Base-by-base conservation (phyloP, 2,797 vertebrate species). In the Liasis olivaceus region DNA sequence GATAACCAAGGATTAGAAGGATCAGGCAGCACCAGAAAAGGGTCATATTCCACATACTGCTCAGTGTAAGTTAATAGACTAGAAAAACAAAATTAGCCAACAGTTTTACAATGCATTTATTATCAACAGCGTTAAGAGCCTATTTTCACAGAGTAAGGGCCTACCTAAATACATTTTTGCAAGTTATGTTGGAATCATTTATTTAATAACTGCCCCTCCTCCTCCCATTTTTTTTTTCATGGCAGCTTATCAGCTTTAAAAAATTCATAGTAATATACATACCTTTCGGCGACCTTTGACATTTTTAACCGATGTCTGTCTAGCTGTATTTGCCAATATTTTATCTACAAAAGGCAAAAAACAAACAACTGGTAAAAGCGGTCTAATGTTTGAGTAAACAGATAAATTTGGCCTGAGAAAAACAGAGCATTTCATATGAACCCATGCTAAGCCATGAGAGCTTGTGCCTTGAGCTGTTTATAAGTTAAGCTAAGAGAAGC, bases 261-360 rank as follows among this genome's bases (percentile, higher is more conserved):
- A 88, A 85, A 93, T 90, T 85, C 26, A 88, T 91, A 36, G 92
- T 31, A 90, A 95, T 87, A 95, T 93, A 96, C 98, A 95, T 98
- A 99, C 99, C 99, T 99, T 96, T 99, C 99, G 93, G 99, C 99
- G 97, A 99, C 99, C 98, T 99, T 99, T 96, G 99, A 99, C 99
- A 99, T 99, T 98, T 99, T 99, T 98, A 99, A 98, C 97, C 99
- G 98, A 98, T 99, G 99, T 93, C 99, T 98, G 94, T 99, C 99
- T 98, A 99, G 98, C 97, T 99, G 99, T 97, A 98, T 98, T 98
- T 99, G 99, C 99, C 98, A 98, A 98, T 99, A 99, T 97, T 98
- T 99, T 98, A 99, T 99, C 99, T 99, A 98, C 94, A 98, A 98
- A 95, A 96, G 98, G 90, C 8, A 24, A 95, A 95, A 88, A 91